Evolutionary conservation across 2,797 vertebrate species (phyloP).

Genomic region (Pagetopsis macropterus): DNA sequence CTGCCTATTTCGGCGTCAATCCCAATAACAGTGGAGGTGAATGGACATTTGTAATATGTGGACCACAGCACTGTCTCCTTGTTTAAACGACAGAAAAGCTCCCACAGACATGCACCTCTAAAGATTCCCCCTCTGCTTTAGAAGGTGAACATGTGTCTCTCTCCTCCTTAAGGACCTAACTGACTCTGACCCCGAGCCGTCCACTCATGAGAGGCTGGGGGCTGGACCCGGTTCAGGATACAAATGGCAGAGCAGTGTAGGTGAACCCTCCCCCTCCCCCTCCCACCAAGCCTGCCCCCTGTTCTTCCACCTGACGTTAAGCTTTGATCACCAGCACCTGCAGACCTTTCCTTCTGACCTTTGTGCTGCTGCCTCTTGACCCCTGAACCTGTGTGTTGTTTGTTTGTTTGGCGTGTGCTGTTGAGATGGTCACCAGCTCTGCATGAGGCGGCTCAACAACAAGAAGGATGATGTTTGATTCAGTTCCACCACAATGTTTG

Average conservation of each 20-base stretch:
- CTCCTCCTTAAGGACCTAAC: constrained; percentile 90
- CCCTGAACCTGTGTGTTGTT: constrained; percentile 40
- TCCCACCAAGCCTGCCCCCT: constrained; percentile 67
- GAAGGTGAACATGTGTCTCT: constrained; percentile 79
- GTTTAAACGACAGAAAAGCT: background rate
- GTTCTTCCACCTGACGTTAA: constrained; percentile 64
- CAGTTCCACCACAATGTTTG: background rate
- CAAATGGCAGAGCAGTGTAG: constrained; percentile 95
- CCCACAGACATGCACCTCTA: constrained; percentile 15
- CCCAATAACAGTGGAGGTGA: background rate
- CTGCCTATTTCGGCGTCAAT: background rate
- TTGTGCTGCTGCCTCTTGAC: constrained; percentile 58
- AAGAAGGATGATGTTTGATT: background rate
- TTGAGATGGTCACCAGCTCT: constrained; percentile 39
- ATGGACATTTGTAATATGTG: background rate
- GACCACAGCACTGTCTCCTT: background rate
- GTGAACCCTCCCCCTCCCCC: constrained; percentile 71
- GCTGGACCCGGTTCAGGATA: constrained; percentile 92
- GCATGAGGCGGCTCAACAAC: background rate
- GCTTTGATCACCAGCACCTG: constrained; percentile 61
- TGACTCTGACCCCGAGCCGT: constrained; percentile 96
- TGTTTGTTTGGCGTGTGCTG: constrained; percentile 35
- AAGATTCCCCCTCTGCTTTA: constrained; percentile 47
- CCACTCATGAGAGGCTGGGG: constrained; percentile 93
- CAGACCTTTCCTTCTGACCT: constrained; percentile 70